Base-by-base conservation (phyloP, 2,797 vertebrate genomes). In the Ataeniobius toweri region DNA sequence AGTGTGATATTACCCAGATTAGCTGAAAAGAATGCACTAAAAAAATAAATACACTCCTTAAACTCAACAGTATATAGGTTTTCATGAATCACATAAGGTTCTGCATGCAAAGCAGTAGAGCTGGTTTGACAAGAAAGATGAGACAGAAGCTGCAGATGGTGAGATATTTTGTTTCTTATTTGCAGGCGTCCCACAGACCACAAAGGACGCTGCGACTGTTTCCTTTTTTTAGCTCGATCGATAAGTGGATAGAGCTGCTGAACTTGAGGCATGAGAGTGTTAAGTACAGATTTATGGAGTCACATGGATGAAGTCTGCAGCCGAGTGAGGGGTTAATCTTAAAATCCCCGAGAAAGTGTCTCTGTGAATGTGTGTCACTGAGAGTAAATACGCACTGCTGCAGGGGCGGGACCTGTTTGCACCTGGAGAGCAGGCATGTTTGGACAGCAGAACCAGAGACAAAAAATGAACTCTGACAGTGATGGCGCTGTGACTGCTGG, bases 131-230 rank as follows among this genome's bases (percentile, higher is more conserved):
- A 39, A 20, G 36, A 24, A 6, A 24, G 5, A 36, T 20, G 31
- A 39, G 36, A 3, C 63, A 41, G 63, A 24, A 10, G 67, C 67
- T n/a, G 67, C 67, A 68, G 65, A 68, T 22, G 44, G 39, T 24
- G 67, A 69, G 67, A 6, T n/a, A 44, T 16, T 77, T 80, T 81
- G 75, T 78, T 82, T 22, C 71, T 55, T 10, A 4, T 24, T 79
- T 71, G 46, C 55, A 8, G 44, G n/a, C 36, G 5, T 73, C 71
- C 68, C 58, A 44, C 81, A 82, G 90, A 88, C 88, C 85, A 84
- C 24, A 78, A n/a, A 77, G 69, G 65, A 22, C 44, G 22, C 22
- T 3, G 18, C 16, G 6, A 69, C 71, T 6, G 14, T 72, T 26
- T 55, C 73, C 22, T 65, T 78, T 80, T 74, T 79, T 82, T 69